These are phyloP conservation scores for Stegostoma tigrinum DNA, from an alignment of 2,113 vertebrate species.

Conservation along the genomic window DNA sequence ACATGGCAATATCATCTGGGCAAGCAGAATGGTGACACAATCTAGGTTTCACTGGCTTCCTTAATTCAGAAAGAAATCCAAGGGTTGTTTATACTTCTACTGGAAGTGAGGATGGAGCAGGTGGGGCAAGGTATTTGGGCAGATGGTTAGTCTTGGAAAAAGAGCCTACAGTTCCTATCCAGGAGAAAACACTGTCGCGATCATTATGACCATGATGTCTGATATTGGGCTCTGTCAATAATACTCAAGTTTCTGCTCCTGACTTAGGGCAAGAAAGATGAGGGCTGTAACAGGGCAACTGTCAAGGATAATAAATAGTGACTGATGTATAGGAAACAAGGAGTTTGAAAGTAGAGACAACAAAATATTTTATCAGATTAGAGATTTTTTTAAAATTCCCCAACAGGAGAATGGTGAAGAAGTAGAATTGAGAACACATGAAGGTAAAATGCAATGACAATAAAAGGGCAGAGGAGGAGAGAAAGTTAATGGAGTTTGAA, in stretches of 20 bases:
- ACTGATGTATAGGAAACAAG: not conserved
- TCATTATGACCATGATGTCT: not conserved
- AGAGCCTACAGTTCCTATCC: not conserved
- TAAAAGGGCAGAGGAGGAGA: not conserved
- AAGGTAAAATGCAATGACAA: not conserved
- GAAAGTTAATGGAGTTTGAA: not conserved
- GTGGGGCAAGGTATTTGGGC: not conserved
- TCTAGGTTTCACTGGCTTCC: not conserved
- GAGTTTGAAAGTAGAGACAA: not conserved
- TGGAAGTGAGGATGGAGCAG: constrained; percentile 1
- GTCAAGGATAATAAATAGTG: not conserved
- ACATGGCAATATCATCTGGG: not conserved
- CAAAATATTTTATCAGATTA: not conserved
- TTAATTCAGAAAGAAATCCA: not conserved
- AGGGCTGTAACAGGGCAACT: not conserved
- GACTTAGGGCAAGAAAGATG: not conserved
- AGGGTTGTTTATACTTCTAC: not conserved
- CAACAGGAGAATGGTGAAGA: not conserved
- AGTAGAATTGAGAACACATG: not conserved
- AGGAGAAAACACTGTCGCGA: not conserved
- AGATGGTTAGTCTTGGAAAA: not conserved
- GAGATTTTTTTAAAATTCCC: not conserved
- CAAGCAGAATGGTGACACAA: not conserved
- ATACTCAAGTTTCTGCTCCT: not conserved
- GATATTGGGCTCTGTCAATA: not conserved